Evolutionary conservation across 2,888 invertebrate genomes (phyloP).

Genomic region (Monoplex corrugatus): DNA sequence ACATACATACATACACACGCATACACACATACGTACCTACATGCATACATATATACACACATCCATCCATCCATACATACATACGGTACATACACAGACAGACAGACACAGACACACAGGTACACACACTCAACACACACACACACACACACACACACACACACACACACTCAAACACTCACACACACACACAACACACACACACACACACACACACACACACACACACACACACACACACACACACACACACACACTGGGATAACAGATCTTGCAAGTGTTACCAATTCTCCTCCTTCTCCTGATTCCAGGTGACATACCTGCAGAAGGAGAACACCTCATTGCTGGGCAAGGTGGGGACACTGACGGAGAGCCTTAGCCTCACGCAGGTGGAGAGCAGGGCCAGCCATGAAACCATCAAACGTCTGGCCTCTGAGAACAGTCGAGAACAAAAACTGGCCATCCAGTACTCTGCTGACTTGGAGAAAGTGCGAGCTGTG

Average conservation of each 20-base stretch:
- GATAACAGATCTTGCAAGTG: too few relatives aligned
- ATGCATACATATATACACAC: too few relatives aligned
- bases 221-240: conserved; percentile 16
- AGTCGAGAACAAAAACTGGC: conserved; percentile 76
- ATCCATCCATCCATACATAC: too few relatives aligned
- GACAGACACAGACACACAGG: background rate
- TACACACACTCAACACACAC: background rate
- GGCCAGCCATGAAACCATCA: conserved; percentile 81
- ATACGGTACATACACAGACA: background rate
- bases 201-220: conserved; percentile 20
- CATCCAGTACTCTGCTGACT: conserved; percentile 70
- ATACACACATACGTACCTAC: too few relatives aligned
- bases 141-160: background rate
- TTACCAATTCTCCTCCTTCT: conserved; percentile 6
- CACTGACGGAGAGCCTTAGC: conserved; percentile 76
- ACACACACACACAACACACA: conserved; percentile 22
- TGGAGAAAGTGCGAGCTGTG: conserved; percentile 76
- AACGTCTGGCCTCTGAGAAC: conserved; percentile 79
- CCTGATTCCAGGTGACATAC: conserved; percentile 70
- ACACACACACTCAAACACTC: background rate
- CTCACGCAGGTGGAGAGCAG: conserved; percentile 79
- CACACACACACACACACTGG: background rate
- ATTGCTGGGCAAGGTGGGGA: conserved; percentile 78
- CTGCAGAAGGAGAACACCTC: conserved; percentile 77
- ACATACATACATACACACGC: too few relatives aligned